Conservation (phyloP, 2,797 vertebrate genomes). For the Lutjanus argentimaculatus region DNA sequence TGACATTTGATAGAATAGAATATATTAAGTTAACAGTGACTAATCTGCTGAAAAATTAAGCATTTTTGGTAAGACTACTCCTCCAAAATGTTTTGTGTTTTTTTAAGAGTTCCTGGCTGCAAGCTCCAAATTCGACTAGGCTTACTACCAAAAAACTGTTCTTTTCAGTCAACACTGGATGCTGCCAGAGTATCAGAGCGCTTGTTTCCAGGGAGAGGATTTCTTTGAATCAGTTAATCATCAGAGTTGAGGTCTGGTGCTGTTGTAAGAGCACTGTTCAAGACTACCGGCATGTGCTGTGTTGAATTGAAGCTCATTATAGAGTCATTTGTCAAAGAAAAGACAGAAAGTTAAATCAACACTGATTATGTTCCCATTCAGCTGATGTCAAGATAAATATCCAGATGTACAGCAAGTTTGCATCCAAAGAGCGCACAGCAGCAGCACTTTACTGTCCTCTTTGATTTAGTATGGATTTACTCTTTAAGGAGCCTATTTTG, state of each 20-base stretch:
- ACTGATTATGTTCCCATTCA: constrained; percentile 24
- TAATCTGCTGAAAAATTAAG: constrained; percentile 22
- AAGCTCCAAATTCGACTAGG: constrained; percentile 45
- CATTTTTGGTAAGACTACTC: not conserved
- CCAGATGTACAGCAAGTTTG: not conserved
- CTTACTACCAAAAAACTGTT: constrained; percentile 53
- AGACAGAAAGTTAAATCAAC: constrained; percentile 37
- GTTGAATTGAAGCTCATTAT: not conserved
- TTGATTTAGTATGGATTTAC: constrained; percentile 7
- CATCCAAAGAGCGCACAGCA: constrained; percentile 27
- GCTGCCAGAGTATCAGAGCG: constrained; percentile 49
- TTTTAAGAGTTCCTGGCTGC: constrained; percentile 34
- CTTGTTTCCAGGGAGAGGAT: constrained; percentile 56
- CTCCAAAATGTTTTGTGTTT: constrained; percentile 27
- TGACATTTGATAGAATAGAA: constrained; percentile 10
- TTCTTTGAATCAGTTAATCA: constrained; percentile 68
- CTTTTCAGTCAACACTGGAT: constrained; percentile 54
- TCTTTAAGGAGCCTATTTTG: not conserved
- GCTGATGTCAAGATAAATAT: constrained; percentile 28
- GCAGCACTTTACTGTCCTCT: not conserved
- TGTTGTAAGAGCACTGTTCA: constrained; percentile 22
- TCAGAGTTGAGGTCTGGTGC: constrained; percentile 37
- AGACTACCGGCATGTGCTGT: not conserved
- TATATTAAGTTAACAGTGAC: not conserved
- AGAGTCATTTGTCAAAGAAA: constrained; percentile 29